Conservation (phyloP, 1,140 invertebrate genomes). For the Idris sp. region DNA sequence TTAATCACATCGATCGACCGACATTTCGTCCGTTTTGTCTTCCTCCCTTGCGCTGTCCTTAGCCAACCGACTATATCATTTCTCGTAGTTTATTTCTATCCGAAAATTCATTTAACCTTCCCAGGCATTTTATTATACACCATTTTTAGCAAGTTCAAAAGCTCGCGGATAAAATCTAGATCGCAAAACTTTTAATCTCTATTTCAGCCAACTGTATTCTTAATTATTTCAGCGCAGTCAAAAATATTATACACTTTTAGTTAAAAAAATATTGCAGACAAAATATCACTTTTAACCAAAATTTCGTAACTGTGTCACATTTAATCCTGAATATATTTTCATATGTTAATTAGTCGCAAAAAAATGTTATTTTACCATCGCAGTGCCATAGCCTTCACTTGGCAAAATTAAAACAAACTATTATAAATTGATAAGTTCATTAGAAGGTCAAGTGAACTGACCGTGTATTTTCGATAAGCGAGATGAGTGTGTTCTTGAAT, state of each 20-base stretch:
- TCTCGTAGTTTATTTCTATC: conserved; percentile 3
- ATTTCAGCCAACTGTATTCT: too few species aligned
- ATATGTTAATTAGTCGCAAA: background rate
- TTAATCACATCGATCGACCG: conserved; percentile 65
- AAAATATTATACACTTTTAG: too few species aligned
- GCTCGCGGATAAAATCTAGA: too few species aligned
- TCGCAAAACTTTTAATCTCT: too few species aligned
- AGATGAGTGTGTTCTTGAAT: background rate
- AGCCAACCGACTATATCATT: conserved; percentile 27
- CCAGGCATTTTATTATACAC: too few species aligned
- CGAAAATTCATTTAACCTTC: background rate
- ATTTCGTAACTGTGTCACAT: too few species aligned
- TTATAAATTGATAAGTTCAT: conserved; percentile 12
- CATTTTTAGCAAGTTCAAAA: too few species aligned
- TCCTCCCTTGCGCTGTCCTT: conserved; percentile 26
- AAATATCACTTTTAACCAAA: too few species aligned
- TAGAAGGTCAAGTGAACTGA: conserved; percentile 12
- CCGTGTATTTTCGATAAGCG: conserved; percentile 9
- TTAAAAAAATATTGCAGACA: too few species aligned
- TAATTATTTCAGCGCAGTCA: too few species aligned
- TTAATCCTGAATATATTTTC: too few species aligned
- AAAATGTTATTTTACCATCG: background rate
- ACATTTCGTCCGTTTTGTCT: conserved; percentile 60
- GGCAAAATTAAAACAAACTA: conserved; percentile 9
- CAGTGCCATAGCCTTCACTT: background rate